Base-by-base conservation (phyloP, 1,140 invertebrate species). In the Leucophenga varia region DNA sequence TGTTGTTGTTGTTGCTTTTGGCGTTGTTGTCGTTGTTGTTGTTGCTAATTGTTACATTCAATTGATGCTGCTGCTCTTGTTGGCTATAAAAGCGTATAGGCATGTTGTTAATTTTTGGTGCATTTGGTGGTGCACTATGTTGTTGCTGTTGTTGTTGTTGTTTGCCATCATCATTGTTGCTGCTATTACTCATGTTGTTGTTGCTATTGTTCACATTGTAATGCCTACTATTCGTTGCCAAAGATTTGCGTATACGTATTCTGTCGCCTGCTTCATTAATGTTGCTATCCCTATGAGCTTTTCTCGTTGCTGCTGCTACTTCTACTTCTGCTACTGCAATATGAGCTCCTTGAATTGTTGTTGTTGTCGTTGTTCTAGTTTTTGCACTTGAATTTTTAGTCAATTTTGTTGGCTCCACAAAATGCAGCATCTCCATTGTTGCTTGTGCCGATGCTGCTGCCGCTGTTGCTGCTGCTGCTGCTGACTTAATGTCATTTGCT, bases 71-170 rank as follows among this genome's bases (percentile, higher is more conserved):
- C 2, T 46, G 43, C 19, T 52, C 39, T 14, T 52, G 43, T 46
- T 47, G 49, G 5, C 22, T 41, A 17, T 41, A 41, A 41, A 6
- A 28, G 12, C 17, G 54, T 51, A 43, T 38, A 17, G 63, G 63
- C 59, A 69, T 61, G 59, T 63, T 65, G 64, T 63, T 65, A 63
- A 67, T 67, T 68, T 67, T 50, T 41, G 63, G 64, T 20, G 64
- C 52, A 68, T 68, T 68, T 22, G 60, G 65, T 18, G 61, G 59
- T 49, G 67, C 14, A 36, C 35, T 56, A 42, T 57, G 54, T 25
- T 36, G 14, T 18, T 14, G 25, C n/a, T n/a, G 14, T 16, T 43
- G 35, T 20, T 47, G 17, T 21, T 41, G 37, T 18, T 22, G 10
- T 2, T 31, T 3, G 2, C 20, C 6, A 30, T 18, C 40, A 20